Evolutionary conservation across 2,888 invertebrate genomes (phyloP), one percentile per base, ranked within the genome.

Genomic region (Rhabditophanes sp.): DNA sequence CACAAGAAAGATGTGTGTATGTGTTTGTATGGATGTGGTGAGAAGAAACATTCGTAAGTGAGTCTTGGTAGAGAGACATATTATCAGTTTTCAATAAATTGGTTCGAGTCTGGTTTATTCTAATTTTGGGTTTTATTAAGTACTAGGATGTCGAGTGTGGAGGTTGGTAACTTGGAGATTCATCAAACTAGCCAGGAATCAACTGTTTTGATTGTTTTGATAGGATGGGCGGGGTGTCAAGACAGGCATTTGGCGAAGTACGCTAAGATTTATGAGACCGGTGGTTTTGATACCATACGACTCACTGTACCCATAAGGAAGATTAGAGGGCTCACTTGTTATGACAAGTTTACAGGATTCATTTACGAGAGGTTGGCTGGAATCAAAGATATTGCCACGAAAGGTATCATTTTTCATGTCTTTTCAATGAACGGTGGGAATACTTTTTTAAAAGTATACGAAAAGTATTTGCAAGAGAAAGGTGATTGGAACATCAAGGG

Each of bases 221-320:
- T 80, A 41, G 80, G 80, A 21, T 80, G 80, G 80, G 78, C 78
- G 30, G 80, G 80, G 23, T 78, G 79, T 64, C 73, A 76, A 64
- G 79, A 80, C 66, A 75, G 76, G 58, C 76, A 80, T 65, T 66
- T 80, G 33, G 74, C 77, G 50, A 80, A 80, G 64, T 80, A 80
- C 67, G 77, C 79, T 27, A 75, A 76, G 50, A 76, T 79, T 39
- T 80, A 80, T 61, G 77, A 79, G 57, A 75, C n/a, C n/a, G n/a
- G n/a, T n/a, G n/a, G n/a, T n/a, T n/a, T n/a, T n/a, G n/a, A n/a
- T n/a, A n/a, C n/a, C n/a, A n/a, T 50, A 14, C 51, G 59, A 5
- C 59, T 48, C 42, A 59, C 58, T n/a, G 53, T 46, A 8, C 58
- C 59, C 4, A 55, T 59, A 31, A 33, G 42, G n/a, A 46, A 53